Evolutionary conservation across 2,113 vertebrate genomes (phyloP).

Genomic region (Plotosus lineatus): DNA sequence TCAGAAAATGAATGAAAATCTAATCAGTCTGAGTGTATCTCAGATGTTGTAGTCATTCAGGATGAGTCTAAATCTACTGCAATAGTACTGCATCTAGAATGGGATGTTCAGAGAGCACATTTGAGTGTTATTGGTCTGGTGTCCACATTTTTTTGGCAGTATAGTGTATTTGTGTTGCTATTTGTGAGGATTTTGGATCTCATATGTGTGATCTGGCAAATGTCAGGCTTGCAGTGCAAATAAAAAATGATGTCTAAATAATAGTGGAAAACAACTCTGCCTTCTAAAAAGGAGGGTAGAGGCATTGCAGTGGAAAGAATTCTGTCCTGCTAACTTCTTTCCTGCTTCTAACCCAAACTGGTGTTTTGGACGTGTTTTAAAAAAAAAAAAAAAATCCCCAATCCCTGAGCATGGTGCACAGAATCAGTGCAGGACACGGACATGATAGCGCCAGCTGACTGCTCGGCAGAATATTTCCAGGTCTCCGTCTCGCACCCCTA

Average conservation of each 20-base stretch:
- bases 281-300: not conserved
- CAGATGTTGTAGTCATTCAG: too few relatives aligned
- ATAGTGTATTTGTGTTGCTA: not conserved
- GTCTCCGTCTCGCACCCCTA: conserved; percentile 78
- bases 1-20: too few relatives aligned
- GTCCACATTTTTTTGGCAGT: not conserved
- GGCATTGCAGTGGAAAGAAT: conserved; percentile 1
- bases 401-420: conserved; percentile 73
- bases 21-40: too few relatives aligned
- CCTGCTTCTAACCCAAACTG: conserved; percentile 11
- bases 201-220: conserved; percentile 1
- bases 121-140: not conserved
- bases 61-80: too few relatives aligned
- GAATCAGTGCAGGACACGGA: conserved; percentile 74
- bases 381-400: conserved; percentile 68
- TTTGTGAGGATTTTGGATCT: not conserved
- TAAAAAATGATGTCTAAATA: conserved; percentile 35
- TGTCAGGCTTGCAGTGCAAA: conserved; percentile 10
- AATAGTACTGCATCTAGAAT: not conserved
- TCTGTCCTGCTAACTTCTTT: conserved; percentile 14
- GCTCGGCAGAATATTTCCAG: conserved; percentile 75
- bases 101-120: not conserved
- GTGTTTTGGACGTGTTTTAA: conserved; percentile 39
- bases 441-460: conserved; percentile 76
- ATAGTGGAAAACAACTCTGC: not conserved